Conservation (phyloP, 1,140 invertebrate species). For the Ooceraea biroi region DNA sequence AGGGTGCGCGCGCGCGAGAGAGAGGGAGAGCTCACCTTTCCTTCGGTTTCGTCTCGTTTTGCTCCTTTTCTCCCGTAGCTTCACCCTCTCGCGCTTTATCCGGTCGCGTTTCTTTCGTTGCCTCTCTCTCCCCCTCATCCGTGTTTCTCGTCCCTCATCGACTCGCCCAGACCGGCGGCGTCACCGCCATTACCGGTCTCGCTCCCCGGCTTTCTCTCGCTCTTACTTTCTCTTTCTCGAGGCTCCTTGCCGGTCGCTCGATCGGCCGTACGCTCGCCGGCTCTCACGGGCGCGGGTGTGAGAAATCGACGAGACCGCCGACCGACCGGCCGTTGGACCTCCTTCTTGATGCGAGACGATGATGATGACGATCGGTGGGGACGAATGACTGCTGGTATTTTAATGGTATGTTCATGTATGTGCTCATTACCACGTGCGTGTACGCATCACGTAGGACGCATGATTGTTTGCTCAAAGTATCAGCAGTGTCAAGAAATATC, state of each 20-base stretch:
- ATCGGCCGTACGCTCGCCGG: conserved; percentile 22
- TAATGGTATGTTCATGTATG: not conserved
- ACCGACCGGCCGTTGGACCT: not conserved
- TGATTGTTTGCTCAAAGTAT: conserved; percentile 37
- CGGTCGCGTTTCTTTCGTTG: conserved; percentile 31
- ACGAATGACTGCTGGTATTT: conserved; percentile 38
- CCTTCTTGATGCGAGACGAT: conserved; percentile 30
- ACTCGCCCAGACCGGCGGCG: conserved; percentile 17
- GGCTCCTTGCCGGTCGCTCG: conserved; percentile 40
- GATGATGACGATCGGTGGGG: not conserved
- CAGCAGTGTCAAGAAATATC: conserved; percentile 50
- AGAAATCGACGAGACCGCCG: conserved; percentile 69
- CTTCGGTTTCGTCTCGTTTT: conserved; percentile 49
- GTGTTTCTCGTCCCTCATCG: conserved; percentile 41
- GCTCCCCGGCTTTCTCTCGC: conserved; percentile 47
- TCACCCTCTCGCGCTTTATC: conserved; percentile 33
- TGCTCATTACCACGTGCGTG: conserved; percentile 18
- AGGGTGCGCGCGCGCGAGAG: conserved; percentile 12
- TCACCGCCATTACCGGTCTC: conserved; percentile 48
- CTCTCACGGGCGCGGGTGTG: conserved; percentile 64
- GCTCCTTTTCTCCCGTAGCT: conserved; percentile 13
- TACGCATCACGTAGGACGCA: not conserved
- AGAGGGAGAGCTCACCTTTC: conserved; percentile 31
- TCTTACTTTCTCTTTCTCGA: conserved; percentile 58
- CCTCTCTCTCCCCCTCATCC: conserved; percentile 12